Evolutionary conservation across 2,888 invertebrate genomes (phyloP), one percentile per base, ranked within the genome.

Genomic region (Germaria angustata): DNA sequence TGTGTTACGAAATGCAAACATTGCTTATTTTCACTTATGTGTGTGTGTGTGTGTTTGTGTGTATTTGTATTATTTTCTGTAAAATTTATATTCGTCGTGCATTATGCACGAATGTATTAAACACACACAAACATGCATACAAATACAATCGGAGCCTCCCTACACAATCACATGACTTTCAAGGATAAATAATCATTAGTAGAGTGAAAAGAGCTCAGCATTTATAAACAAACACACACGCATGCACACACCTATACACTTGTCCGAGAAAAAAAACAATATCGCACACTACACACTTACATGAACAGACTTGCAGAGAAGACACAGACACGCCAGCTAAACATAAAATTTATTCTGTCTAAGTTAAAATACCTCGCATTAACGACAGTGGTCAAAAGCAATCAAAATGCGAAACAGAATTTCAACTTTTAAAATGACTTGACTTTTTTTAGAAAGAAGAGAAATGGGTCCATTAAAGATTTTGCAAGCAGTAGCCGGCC

Each of bases 101-200:
- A 53, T 24, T 41, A 53, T 81, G 59, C 71, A 66, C 59, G 66
- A 76, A 28, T 51, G 39, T 61, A 34, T 63, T 44, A 49, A 59
- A 28, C 6, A 68, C 39, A 5, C 55, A 51, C 41, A 11, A 39
- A 22, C 32, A 17, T 15, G 32, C 22, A n/a, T 0, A 22, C 39
- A 41, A 2, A 13, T 2, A 28, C 11, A 24, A 2, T 1, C 28
- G 41, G 5, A n/a, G 36, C 36, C 63, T 78, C 63, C 69, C 63
- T 39, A 32, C 28, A 59, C 20, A 71, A 71, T 82, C 82, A 82
- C 78, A 79, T 82, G 82, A 82, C 82, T 75, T 79, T 79, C 79
- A 82, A 79, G 82, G 82, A 82, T 82, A 82, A 82, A 75, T 55
- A 82, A 79, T 82, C 59, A 82, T 75, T 65, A 82, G 79, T 32